Evolutionary conservation across 2,888 invertebrate genomes (phyloP).

Genomic region (Pheosia gnoma): DNA sequence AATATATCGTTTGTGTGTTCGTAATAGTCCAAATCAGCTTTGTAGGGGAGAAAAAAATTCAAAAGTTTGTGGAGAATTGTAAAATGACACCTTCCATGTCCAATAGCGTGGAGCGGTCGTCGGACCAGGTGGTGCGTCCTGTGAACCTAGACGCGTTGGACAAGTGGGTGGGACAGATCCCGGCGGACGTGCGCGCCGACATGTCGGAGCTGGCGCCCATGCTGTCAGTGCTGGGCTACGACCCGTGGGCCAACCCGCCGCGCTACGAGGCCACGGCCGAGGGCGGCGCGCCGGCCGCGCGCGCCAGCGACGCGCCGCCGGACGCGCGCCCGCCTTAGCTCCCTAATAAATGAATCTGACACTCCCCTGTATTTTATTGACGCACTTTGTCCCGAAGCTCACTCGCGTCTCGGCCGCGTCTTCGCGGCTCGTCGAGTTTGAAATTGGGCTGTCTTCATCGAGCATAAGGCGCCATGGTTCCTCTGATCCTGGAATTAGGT

Average conservation of each 20-base stretch:
- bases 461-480: no score
- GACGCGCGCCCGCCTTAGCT: conserved; percentile 7
- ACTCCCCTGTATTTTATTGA: neutral
- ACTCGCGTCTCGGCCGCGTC: neutral
- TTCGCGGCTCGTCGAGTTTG: neutral
- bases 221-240: conserved; percentile 96
- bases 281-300: conserved; percentile 82
- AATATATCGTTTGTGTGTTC: no score
- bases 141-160: conserved; percentile 97
- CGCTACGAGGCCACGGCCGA: conserved; percentile 91
- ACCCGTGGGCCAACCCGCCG: conserved; percentile 98
- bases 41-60: no score
- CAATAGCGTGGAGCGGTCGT: conserved; percentile 96
- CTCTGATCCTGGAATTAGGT: no score
- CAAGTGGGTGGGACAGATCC: conserved; percentile 96
- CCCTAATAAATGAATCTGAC: neutral
- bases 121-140: conserved; percentile 99
- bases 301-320: conserved; percentile 5
- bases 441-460: neutral
- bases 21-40: no score
- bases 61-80: no score
- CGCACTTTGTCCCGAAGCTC: no score
- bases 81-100: neutral
- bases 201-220: conserved; percentile 98
- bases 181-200: conserved; percentile 95